Percentiles rank a stretch among this genome's conserved stretches.
Evolutionary conservation across 2,888 invertebrate genomes (phyloP).

Genomic region (Tenthredo scrophulariae): DNA sequence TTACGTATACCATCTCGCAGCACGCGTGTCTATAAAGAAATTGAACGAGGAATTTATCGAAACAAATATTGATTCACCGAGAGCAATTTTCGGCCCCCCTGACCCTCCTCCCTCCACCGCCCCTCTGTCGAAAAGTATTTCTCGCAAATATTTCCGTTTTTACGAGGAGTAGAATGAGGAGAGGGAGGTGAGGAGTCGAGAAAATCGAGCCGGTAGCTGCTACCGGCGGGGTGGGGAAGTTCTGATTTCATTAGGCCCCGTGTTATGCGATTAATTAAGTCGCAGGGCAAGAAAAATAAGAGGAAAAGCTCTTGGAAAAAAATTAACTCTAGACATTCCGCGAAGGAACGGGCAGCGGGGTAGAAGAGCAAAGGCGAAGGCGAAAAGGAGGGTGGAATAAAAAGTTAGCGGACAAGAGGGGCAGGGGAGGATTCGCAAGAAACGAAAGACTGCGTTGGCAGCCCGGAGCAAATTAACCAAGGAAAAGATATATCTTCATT

Average conservation of each 20-base stretch:
- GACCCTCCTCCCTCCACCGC: background rate
- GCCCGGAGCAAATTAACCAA: conserved; percentile 50
- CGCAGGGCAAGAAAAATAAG: conserved; percentile 75
- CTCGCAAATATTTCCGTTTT: conserved; percentile 75
- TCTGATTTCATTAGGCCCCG: conserved; percentile 78
- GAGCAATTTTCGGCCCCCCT: conserved; percentile 37
- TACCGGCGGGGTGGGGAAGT: conserved; percentile 64
- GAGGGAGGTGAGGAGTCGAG: conserved; percentile 54
- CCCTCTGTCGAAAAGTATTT: conserved; percentile 70
- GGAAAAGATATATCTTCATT: conserved; percentile 51
- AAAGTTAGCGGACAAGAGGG: conserved; percentile 32
- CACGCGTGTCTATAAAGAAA: background rate
- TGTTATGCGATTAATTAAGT: conserved; percentile 79
- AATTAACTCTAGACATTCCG: conserved; percentile 52
- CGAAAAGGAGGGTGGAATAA: conserved; percentile 42
- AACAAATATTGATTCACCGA: conserved; percentile 52
- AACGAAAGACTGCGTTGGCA: conserved; percentile 41
- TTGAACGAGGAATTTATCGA: conserved; percentile 44
- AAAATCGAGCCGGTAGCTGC: conserved; percentile 58
- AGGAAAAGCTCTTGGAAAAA: conserved; percentile 61
- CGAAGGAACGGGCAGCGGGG: conserved; percentile 22
- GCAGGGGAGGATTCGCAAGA: background rate
- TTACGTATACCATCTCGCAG: conserved; percentile 9
- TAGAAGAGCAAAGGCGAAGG: background rate
- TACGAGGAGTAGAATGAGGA: conserved; percentile 62